phyloP scores from a whole-genome alignment of 2,797 vertebrate species.

The Clarias fuscus region DNA sequence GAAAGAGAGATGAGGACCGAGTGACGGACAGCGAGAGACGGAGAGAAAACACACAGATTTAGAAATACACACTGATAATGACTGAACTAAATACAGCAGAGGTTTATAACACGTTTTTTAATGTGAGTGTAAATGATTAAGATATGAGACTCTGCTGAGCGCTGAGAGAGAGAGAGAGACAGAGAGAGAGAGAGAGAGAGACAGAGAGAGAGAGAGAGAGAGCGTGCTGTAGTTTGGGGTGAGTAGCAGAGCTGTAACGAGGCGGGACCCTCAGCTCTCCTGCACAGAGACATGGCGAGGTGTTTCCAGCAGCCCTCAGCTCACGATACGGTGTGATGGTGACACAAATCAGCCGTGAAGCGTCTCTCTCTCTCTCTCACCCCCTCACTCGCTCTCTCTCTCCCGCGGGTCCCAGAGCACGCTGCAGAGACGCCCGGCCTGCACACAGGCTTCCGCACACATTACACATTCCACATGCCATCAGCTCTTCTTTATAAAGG shows the following conservation, averaged over 20 bases:
- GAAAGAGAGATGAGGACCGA: background rate
- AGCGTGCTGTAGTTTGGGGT: background rate
- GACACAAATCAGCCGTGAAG: constrained; percentile 32
- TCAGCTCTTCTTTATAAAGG: background rate
- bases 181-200: background rate
- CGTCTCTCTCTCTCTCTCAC: background rate
- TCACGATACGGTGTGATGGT: constrained; percentile 16
- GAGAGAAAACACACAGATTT: background rate
- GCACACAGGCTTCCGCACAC: background rate
- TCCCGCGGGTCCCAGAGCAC: background rate
- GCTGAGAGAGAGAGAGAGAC: background rate
- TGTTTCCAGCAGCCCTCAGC: constrained; percentile 45
- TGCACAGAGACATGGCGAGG: background rate
- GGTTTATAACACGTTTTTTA: no score
- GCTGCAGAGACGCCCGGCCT: background rate
- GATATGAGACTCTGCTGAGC: background rate
- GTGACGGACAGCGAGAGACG: background rate
- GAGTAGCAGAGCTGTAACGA: background rate
- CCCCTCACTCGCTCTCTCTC: background rate
- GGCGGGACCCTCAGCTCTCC: background rate
- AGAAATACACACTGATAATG: background rate
- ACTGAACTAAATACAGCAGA: background rate
- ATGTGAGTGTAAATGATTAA: background rate
- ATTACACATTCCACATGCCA: background rate
- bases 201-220: background rate